A percentile compares a stretch with the other conserved stretches of the same genome.
These are phyloP conservation scores for Burhinus bistriatus DNA, from an alignment of 2,113 vertebrate species.

Conservation along the genomic window DNA sequence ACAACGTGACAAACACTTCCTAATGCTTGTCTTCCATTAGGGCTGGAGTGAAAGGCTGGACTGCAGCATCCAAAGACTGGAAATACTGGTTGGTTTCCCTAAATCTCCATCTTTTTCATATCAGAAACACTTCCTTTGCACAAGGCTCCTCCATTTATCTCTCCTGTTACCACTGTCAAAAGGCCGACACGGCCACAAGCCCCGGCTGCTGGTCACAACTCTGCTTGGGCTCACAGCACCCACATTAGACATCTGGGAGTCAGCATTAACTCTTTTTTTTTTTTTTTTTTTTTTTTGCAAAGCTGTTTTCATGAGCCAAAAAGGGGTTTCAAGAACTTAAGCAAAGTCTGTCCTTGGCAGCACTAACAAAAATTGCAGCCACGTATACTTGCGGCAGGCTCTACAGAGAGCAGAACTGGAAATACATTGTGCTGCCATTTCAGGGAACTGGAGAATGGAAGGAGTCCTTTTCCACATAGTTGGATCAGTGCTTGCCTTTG, in stretches of 20 bases:
- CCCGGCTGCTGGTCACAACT: not conserved
- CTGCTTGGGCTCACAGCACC: not conserved
- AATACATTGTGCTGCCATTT: constrained; percentile 54
- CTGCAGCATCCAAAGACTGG: not conserved
- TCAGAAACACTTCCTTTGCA: not conserved
- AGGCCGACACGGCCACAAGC: not conserved
- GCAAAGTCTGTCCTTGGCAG: constrained; percentile 62
- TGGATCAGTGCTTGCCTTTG: constrained; percentile 51
- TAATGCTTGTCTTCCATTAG: not conserved
- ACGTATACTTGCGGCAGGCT: constrained; percentile 58
- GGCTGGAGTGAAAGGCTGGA: not conserved
- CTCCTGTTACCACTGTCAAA: not conserved
- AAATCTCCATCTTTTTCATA: not conserved
- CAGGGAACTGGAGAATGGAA: constrained; percentile 58
- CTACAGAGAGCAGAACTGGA: constrained; percentile 33
- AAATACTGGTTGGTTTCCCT: not conserved
- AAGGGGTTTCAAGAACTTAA: constrained; percentile 51
- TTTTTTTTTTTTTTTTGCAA: not conserved
- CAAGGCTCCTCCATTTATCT: not conserved
- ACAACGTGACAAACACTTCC: not conserved
- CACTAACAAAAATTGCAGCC: constrained; percentile 43
- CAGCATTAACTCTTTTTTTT: not conserved
- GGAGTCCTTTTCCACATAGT: constrained; percentile 53
- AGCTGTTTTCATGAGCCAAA: constrained; percentile 11
- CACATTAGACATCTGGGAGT: not conserved